Conservation (phyloP, 2,113 vertebrate species). For the Rhodinocichla rosea region DNA sequence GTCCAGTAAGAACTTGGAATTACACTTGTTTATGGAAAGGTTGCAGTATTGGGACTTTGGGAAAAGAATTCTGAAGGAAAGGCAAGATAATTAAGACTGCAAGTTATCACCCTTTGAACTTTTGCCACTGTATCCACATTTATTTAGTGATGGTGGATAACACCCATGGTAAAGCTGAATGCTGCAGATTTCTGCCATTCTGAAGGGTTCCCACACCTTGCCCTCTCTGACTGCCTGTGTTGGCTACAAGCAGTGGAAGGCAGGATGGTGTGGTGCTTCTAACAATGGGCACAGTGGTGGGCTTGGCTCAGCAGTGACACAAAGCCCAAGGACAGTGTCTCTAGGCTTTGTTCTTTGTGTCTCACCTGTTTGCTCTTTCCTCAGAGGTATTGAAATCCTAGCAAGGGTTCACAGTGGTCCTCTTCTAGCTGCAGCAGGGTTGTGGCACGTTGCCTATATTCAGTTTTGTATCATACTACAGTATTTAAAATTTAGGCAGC, state of each 20-base stretch:
- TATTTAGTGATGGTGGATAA: background rate
- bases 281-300: background rate
- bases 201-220: background rate
- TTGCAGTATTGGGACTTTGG: background rate
- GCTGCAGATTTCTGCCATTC: background rate
- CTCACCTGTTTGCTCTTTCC: background rate
- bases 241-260: background rate
- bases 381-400: background rate
- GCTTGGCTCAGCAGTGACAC: background rate
- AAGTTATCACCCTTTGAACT: too few species aligned
- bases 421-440: background rate
- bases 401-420: background rate
- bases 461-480: background rate
- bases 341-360: background rate
- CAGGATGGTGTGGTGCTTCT: background rate
- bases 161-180: background rate
- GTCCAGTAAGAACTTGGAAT: background rate
- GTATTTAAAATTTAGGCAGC: background rate
- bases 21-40: background rate
- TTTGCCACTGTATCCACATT: background rate
- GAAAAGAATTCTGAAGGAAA: background rate
- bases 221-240: fast-evolving
- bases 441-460: background rate
- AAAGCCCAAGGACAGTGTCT: background rate
- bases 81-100: background rate